Percentiles rank a stretch among this genome's conserved stretches.
Conservation (phyloP, 2,888 invertebrate genomes). For the Rhodophaea formosa region DNA sequence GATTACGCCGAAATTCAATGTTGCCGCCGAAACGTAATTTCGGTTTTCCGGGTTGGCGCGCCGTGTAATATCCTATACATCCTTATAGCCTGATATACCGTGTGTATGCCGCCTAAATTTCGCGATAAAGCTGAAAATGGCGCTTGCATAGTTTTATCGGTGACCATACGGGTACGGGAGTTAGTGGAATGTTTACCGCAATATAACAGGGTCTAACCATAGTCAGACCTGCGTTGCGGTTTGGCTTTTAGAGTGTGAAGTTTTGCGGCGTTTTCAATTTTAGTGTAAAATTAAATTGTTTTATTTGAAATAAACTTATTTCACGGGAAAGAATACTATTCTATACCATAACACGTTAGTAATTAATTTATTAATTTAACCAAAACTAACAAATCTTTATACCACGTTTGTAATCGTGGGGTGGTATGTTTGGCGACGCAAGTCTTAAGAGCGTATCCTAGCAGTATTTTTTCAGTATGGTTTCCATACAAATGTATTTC, state of each 20-base stretch:
- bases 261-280: not conserved
- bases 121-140: slow-evolving; percentile 15
- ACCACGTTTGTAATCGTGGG: too few relatives aligned
- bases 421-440: too few relatives aligned
- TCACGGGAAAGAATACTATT: too few relatives aligned
- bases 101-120: slow-evolving; percentile 16
- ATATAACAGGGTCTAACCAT: slow-evolving; percentile 5
- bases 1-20: slow-evolving; percentile 73
- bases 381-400: too few relatives aligned
- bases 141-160: slow-evolving; percentile 20
- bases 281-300: not conserved
- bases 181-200: slow-evolving; percentile 12
- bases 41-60: slow-evolving; percentile 73
- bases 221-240: slow-evolving; percentile 4
- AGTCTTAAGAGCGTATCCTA: too few relatives aligned
- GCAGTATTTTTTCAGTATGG: too few relatives aligned
- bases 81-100: slow-evolving; percentile 15
- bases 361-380: too few relatives aligned
- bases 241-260: not conserved
- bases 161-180: slow-evolving; percentile 7
- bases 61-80: slow-evolving; percentile 52
- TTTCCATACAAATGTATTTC: too few relatives aligned
- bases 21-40: slow-evolving; percentile 73
- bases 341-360: too few relatives aligned
- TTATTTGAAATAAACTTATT: not conserved